phyloP scores from a whole-genome alignment of 2,888 invertebrate genomes.

The Euzophera pinguis region DNA sequence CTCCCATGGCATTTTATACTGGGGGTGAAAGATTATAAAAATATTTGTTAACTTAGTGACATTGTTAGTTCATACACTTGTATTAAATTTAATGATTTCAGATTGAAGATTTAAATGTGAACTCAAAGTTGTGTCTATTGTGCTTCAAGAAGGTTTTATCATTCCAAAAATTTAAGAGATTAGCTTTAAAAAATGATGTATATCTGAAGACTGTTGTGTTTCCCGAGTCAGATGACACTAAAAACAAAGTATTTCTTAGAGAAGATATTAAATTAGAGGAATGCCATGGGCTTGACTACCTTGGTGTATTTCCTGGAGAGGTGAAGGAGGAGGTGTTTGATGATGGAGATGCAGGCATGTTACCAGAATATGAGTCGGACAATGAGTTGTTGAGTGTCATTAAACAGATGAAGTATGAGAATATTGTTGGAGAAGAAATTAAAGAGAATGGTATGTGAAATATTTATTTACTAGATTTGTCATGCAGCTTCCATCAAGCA shows the following conservation, averaged over 20 bases:
- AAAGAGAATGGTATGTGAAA: conserved; percentile 41
- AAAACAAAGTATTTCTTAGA: conserved; percentile 29
- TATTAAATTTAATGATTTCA: conserved; percentile 24
- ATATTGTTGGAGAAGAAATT: conserved; percentile 27
- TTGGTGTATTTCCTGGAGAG: conserved; percentile 17
- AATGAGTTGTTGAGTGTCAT: conserved; percentile 57
- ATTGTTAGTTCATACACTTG: no score
- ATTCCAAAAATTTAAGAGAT: conserved; percentile 53
- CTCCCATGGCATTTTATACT: no score
- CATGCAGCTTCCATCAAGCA: no score
- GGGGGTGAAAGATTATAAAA: no score
- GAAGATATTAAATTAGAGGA: conserved; percentile 22
- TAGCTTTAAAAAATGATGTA: conserved; percentile 49
- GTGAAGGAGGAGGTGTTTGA: conserved; percentile 27
- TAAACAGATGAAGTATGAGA: conserved; percentile 46
- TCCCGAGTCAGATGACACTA: conserved; percentile 17
- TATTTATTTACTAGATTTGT: no score
- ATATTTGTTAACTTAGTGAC: no score
- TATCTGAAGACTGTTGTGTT: conserved; percentile 33
- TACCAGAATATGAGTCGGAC: conserved; percentile 40
- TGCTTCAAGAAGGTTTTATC: conserved; percentile 51
- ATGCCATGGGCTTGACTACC: conserved; percentile 19
- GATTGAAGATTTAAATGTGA: conserved; percentile 41
- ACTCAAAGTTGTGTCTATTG: conserved; percentile 51
- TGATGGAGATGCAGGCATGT: conserved; percentile 12